Evolutionary conservation across 1,140 invertebrate species (phyloP).

Genomic region (Calephelis virginiensis): DNA sequence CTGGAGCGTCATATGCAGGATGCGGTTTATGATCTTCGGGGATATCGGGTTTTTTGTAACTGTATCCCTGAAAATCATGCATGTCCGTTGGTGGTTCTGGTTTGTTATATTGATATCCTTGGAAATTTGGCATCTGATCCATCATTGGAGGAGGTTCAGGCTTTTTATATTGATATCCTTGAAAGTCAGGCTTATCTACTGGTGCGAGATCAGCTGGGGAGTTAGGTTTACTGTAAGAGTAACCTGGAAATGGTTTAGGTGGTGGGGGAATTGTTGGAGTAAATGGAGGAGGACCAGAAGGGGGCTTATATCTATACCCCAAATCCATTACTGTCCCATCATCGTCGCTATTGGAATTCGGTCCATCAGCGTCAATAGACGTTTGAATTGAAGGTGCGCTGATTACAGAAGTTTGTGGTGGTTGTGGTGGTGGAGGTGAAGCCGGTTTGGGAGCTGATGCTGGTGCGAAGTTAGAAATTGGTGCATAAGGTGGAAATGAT

Average conservation of each 20-base stretch:
- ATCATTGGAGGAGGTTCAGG: slow-evolving; percentile 35
- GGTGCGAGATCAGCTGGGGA: slow-evolving; percentile 33
- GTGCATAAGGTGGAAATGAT: slow-evolving; percentile 53
- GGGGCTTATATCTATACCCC: slow-evolving; percentile 56
- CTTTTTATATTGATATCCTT: slow-evolving; percentile 59
- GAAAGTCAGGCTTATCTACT: slow-evolving; percentile 47
- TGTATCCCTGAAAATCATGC: slow-evolving; percentile 53
- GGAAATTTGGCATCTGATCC: slow-evolving; percentile 25
- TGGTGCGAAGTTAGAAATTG: slow-evolving; percentile 26
- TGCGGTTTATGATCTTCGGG: slow-evolving; percentile 27
- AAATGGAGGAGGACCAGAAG: slow-evolving; percentile 44
- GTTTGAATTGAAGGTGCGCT: slow-evolving; percentile 28
- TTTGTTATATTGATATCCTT: slow-evolving; percentile 10
- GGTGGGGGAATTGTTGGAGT: slow-evolving; percentile 51
- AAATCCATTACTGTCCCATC: slow-evolving; percentile 40
- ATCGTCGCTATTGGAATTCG: slow-evolving; percentile 29
- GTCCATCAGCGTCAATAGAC: slow-evolving; percentile 27
- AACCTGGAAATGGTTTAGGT: slow-evolving; percentile 48
- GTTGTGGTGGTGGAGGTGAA: slow-evolving; percentile 27
- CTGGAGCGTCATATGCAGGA: slow-evolving; percentile 25
- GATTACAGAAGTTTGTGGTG: slow-evolving; percentile 23
- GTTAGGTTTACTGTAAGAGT: slow-evolving; percentile 58
- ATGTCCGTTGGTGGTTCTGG: slow-evolving; percentile 34
- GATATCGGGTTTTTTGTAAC: slow-evolving; percentile 50
- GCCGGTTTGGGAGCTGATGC: slow-evolving; percentile 30